phyloP scores from a whole-genome alignment of 1,140 invertebrate genomes.

The Dryas iulia region DNA sequence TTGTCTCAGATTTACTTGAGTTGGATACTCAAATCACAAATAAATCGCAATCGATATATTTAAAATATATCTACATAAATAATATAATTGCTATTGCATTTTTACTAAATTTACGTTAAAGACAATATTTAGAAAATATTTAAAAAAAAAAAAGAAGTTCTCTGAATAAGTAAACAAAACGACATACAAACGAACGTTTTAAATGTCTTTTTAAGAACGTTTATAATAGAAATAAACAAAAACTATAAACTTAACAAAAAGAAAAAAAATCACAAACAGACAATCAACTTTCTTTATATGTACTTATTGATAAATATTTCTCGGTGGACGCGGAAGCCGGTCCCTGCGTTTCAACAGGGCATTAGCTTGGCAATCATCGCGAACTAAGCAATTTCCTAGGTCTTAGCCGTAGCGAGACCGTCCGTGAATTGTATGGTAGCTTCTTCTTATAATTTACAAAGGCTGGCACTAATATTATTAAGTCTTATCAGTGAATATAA shows the following conservation, averaged over 20 bases:
- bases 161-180: too few species aligned
- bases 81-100: too few species aligned
- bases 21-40: too few species aligned
- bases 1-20: background rate
- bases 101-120: too few species aligned
- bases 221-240: too few species aligned
- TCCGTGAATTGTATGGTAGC: constrained; percentile 3
- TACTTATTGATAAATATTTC: constrained; percentile 59
- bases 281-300: background rate
- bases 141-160: too few species aligned
- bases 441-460: constrained; percentile 4
- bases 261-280: background rate
- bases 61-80: too few species aligned
- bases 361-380: constrained; percentile 67
- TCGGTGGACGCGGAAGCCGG: constrained; percentile 61
- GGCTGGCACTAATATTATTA: background rate
- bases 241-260: background rate
- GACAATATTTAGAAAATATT: too few species aligned
- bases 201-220: too few species aligned
- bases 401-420: constrained; percentile 7
- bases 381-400: constrained; percentile 65
- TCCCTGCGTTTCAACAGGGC: constrained; percentile 54
- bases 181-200: too few species aligned
- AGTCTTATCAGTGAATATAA: background rate
- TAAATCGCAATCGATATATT: too few species aligned